Evolutionary conservation across 2,888 invertebrate species (phyloP).

Genomic region (Arge pagana): DNA sequence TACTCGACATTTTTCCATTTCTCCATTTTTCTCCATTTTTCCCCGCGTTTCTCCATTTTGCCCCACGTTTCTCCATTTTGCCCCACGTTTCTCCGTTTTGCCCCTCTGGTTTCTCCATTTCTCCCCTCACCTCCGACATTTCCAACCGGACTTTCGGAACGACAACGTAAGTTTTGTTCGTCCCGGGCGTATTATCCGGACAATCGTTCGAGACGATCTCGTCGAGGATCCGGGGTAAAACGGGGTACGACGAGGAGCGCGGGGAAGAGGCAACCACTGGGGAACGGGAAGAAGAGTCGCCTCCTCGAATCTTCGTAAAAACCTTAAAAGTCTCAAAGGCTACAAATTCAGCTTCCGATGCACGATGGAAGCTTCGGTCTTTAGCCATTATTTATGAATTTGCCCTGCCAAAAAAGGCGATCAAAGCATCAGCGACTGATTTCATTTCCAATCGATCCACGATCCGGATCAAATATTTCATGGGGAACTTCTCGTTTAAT

Average conservation of each 20-base stretch:
- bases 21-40: neutral
- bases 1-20: neutral
- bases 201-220: too few species aligned
- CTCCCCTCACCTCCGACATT: neutral
- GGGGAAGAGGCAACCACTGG: too few species aligned
- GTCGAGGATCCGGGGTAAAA: neutral
- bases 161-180: too few species aligned
- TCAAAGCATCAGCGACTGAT: slow-evolving; percentile 25
- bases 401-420: slow-evolving; percentile 47
- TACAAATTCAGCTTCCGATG: slow-evolving; percentile 49
- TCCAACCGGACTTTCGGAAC: too few species aligned
- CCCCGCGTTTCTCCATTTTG: neutral
- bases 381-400: slow-evolving; percentile 56
- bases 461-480: slow-evolving; percentile 51
- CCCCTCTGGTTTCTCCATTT: neutral
- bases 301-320: slow-evolving; percentile 48
- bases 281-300: too few species aligned
- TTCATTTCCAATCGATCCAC: slow-evolving; percentile 45
- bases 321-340: slow-evolving; percentile 54
- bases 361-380: slow-evolving; percentile 40
- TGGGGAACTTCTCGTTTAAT: too few species aligned
- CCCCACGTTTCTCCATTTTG: neutral
- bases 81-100: neutral
- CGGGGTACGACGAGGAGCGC: slow-evolving; percentile 18
- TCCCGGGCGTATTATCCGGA: too few species aligned